Evolutionary conservation across 2,888 invertebrate genomes (phyloP).

Genomic region (Rhabditoides inermis): DNA sequence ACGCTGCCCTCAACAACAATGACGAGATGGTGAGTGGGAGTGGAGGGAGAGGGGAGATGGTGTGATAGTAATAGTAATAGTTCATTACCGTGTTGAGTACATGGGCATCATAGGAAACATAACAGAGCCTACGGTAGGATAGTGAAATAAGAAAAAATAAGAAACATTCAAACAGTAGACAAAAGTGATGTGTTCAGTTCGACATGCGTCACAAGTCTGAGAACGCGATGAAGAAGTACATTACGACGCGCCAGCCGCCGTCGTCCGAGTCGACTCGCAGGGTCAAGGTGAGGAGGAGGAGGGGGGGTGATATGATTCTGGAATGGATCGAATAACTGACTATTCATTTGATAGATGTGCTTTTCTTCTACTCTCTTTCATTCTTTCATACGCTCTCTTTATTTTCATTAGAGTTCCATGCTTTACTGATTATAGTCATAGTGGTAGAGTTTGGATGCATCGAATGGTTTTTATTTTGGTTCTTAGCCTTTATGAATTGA

Average conservation of each 20-base stretch:
- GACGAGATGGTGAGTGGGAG: constrained; percentile 44
- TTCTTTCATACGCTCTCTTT: not conserved
- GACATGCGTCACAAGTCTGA: constrained; percentile 68
- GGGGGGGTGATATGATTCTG: not conserved
- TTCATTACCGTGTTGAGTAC: no score
- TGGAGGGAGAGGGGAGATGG: not conserved
- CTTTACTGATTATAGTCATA: no score
- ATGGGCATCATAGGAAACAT: no score
- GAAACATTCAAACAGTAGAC: no score
- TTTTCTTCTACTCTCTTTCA: not conserved
- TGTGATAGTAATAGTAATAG: not conserved
- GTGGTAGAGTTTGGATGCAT: no score
- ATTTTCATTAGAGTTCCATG: no score
- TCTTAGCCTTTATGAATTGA: no score
- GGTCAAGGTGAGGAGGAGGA: constrained; percentile 62
- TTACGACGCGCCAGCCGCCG: constrained; percentile 76
- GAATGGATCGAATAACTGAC: not conserved
- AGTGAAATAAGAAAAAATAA: no score
- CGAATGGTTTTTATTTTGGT: no score
- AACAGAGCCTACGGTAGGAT: no score
- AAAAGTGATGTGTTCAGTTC: constrained; percentile 54
- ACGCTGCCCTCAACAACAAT: constrained; percentile 67
- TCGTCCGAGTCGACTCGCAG: constrained; percentile 79
- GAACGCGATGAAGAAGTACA: constrained; percentile 84
- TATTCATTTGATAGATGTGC: not conserved